Evolutionary conservation across 1,140 invertebrate genomes (phyloP), one percentile per base, ranked within the genome.

Genomic region (Heterodera schachtii): DNA sequence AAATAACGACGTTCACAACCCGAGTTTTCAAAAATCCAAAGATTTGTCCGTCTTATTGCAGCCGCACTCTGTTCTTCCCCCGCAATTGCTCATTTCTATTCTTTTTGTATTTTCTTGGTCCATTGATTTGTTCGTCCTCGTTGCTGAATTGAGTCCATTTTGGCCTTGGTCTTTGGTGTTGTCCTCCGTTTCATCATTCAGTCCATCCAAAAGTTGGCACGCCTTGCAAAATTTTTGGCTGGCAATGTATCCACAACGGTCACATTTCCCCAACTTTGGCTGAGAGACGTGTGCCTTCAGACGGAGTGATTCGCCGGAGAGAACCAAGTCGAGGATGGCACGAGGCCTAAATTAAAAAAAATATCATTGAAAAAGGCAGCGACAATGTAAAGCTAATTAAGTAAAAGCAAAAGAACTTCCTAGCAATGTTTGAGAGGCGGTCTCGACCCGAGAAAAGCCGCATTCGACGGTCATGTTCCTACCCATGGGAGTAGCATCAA

Each of bases 141-240:
- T 49, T 49, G 47, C 4, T 49, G 47, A 49, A 49, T 49, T 9
- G 47, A 9, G 47, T 9, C 4, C 47, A 49, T 49, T 49, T 49
- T 49, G 76, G 52, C 43, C 69, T 44, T 64, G 88, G 80, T 44
- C 16, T 60, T 19, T 11, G 57, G 1, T 60, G 57, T 60, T 60
- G n/a, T n/a, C n/a, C n/a, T n/a, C n/a, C n/a, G 6, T 60, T 11
- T 81, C 81, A 0, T 85, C 86, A 66, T 89, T 98, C 0, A 99
- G 92, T 11, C 97, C 97, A 92, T 98, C 95, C 6, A 99, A 91
- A 74, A 99, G 91, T 3, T 96, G 93, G 91, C 97, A 99, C 0
- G 97, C 97, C 91, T 99, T 98, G 90, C 97, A 99, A 13, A 98
- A 92, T 86, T 93, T 92, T 91, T 98, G 96, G 87, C 96, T 98